A percentile compares a stretch with the other conserved stretches of the same genome.
Evolutionary conservation across 2,888 invertebrate genomes (phyloP).

Genomic region (Torymus auratus): DNA sequence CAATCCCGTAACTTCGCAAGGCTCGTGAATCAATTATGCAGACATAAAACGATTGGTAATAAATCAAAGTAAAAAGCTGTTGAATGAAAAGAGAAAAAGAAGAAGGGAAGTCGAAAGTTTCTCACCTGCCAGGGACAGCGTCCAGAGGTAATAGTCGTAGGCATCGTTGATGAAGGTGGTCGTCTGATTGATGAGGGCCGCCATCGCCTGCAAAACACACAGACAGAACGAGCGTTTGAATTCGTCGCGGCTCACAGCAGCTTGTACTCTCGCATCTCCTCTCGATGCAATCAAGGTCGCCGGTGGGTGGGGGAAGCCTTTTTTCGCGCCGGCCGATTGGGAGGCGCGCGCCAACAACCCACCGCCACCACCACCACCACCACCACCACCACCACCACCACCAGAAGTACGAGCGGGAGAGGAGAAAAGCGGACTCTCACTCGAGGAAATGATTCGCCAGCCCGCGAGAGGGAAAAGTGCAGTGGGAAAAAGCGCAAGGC

Average conservation of each 20-base stretch:
- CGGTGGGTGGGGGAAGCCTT: too few species aligned
- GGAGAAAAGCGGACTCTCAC: slow-evolving; percentile 8
- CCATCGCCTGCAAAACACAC: slow-evolving; percentile 71
- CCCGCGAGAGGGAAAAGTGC: slow-evolving; percentile 10
- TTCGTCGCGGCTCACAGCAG: neutral
- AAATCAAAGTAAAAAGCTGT: too few species aligned
- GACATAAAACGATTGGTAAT: too few species aligned
- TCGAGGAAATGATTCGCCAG: slow-evolving; percentile 13
- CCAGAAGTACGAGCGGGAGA: neutral
- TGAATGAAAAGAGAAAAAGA: too few species aligned
- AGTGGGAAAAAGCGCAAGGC: neutral
- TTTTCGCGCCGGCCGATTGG: too few species aligned
- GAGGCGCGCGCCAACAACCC: too few species aligned
- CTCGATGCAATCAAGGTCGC: too few species aligned
- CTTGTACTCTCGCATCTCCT: too few species aligned
- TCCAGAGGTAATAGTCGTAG: slow-evolving; percentile 87
- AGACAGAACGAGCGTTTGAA: slow-evolving; percentile 13
- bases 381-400: too few species aligned
- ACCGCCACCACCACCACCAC: too few species aligned
- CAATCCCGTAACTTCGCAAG: too few species aligned
- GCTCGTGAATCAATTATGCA: too few species aligned
- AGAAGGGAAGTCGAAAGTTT: neutral
- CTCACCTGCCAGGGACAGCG: slow-evolving; percentile 85
- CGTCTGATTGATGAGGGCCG: slow-evolving; percentile 74
- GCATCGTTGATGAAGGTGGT: slow-evolving; percentile 72